Conservation (phyloP, 1,140 invertebrate genomes). For the Zaprionus capensis region DNA sequence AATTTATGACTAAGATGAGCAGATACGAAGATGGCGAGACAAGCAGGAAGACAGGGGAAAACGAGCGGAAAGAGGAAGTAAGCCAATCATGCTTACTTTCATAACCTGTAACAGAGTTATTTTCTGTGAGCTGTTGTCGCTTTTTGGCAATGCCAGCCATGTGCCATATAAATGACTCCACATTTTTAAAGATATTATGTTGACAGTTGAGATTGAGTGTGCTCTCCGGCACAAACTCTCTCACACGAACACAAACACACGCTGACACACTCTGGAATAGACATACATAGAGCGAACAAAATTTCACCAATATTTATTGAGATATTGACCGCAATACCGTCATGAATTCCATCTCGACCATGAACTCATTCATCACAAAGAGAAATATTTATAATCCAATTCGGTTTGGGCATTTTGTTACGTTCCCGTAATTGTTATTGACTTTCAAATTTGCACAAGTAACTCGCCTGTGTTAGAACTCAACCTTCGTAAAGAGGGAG, state of each 20-base stretch:
- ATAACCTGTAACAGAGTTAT: constrained; percentile 41
- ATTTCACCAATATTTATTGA: constrained; percentile 51
- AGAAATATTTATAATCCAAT: constrained; percentile 24
- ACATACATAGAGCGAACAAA: background rate
- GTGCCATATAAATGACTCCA: constrained; percentile 77
- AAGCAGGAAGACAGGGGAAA: too few species aligned
- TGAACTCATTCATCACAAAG: constrained; percentile 58
- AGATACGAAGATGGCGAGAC: background rate
- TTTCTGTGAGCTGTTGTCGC: constrained; percentile 55
- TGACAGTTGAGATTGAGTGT: constrained; percentile 65
- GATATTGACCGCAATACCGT: constrained; percentile 61
- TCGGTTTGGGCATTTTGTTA: constrained; percentile 13
- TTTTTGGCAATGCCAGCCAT: constrained; percentile 67
- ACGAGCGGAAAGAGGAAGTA: constrained; percentile 4
- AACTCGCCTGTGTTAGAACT: background rate
- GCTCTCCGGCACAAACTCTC: background rate
- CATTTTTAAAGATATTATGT: constrained; percentile 78
- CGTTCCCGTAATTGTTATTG: constrained; percentile 3
- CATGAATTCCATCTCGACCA: constrained; percentile 57
- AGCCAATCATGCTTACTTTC: constrained; percentile 37
- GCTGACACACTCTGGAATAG: background rate
- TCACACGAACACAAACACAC: background rate
- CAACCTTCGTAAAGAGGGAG: background rate
- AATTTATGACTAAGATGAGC: constrained; percentile 38
- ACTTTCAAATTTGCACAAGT: constrained; percentile 4